A percentile compares a stretch with the other conserved stretches of the same genome.
phyloP scores from a whole-genome alignment of 1,140 invertebrate species.

The Caenorhabditis remanei region DNA sequence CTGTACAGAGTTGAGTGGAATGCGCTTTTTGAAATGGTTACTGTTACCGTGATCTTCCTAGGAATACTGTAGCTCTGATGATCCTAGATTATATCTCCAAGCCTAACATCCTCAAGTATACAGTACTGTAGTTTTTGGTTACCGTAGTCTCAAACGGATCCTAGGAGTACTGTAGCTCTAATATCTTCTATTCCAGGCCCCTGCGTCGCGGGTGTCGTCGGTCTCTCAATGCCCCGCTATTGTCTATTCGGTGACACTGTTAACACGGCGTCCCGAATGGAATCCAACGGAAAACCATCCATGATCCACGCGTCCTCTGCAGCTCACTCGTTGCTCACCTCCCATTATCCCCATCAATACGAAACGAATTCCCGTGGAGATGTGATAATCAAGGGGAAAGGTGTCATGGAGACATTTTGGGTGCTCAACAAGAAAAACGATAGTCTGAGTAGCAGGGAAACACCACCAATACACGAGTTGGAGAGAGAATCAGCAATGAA shows the following conservation, averaged over 20 bases:
- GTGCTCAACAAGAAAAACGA: constrained; percentile 39
- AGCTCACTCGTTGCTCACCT: constrained; percentile 68
- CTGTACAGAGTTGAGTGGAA: no score
- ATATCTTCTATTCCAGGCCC: constrained; percentile 70
- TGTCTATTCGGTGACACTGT: constrained; percentile 88
- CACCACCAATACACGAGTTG: background rate
- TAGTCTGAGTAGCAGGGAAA: background rate
- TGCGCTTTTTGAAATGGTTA: no score
- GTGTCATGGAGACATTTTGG: constrained; percentile 72
- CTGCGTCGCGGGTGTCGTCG: constrained; percentile 80
- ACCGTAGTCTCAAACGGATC: no score
- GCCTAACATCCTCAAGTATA: no score
- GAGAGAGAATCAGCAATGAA: no score
- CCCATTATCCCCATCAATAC: constrained; percentile 70
- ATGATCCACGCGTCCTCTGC: constrained; percentile 71
- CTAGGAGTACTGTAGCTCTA: no score
- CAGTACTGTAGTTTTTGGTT: no score
- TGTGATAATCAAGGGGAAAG: constrained; percentile 73
- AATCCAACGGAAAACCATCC: constrained; percentile 85
- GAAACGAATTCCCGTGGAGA: constrained; percentile 73
- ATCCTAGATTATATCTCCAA: no score
- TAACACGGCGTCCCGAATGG: constrained; percentile 93
- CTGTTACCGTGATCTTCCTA: no score
- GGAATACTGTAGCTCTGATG: no score
- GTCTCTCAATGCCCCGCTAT: constrained; percentile 79